Evolutionary conservation across 2,113 vertebrate species (phyloP).

Genomic region (Siniperca knerii): DNA sequence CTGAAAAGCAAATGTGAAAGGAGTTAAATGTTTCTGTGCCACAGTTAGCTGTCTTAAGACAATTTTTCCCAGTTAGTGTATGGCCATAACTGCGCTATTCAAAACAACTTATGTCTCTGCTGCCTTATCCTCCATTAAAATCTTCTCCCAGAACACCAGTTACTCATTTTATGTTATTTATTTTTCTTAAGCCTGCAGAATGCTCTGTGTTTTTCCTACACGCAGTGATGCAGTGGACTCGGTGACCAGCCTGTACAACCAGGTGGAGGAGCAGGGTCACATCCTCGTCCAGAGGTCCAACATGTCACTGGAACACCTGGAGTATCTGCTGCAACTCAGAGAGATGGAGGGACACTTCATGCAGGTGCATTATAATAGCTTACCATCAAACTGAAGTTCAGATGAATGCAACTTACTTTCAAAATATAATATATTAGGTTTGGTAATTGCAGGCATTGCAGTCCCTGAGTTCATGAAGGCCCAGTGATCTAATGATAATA

Average conservation of each 20-base stretch:
- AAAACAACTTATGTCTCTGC: not conserved
- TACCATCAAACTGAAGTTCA: not conserved
- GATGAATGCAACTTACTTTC: not conserved
- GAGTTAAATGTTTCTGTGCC: not conserved
- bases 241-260: conserved; percentile 86
- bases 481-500: not conserved
- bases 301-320: conserved; percentile 86
- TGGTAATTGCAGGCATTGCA: not conserved
- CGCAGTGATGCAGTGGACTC: conserved; percentile 86
- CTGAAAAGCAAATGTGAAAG: not conserved
- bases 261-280: conserved; percentile 91
- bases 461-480: not conserved
- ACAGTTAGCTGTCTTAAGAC: not conserved
- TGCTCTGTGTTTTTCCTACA: not conserved
- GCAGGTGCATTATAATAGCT: conserved; percentile 81
- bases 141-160: not conserved
- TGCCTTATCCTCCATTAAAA: not conserved
- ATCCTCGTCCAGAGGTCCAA: conserved; percentile 91
- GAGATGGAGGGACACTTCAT: conserved; percentile 86
- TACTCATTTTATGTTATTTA: not conserved
- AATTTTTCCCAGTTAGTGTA: not conserved
- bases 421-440: not conserved
- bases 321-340: conserved; percentile 86
- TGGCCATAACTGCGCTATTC: not conserved
- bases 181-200: not conserved